Percentiles rank a stretch among this genome's conserved stretches.
These are phyloP conservation scores for Poecilia gillii DNA, from an alignment of 2,797 vertebrate genomes.

Conservation along the genomic window DNA sequence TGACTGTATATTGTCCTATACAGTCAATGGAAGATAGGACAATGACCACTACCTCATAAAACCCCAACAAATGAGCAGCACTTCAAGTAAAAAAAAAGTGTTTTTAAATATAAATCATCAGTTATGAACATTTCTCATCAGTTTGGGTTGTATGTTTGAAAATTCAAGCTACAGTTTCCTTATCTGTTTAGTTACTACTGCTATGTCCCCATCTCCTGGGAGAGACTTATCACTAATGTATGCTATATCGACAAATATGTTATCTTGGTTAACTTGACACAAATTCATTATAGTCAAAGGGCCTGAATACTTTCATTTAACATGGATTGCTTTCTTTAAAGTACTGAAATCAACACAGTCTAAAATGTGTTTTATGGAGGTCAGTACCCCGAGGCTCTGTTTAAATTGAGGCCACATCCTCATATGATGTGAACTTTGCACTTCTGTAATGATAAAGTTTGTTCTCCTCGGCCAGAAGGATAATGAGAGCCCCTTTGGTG, in stretches of 20 bases:
- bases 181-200: background rate
- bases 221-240: background rate
- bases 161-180: background rate
- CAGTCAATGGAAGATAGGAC: background rate
- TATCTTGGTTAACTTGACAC: background rate
- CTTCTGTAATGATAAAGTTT: slow-evolving; percentile 8
- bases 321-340: background rate
- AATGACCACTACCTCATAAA: background rate
- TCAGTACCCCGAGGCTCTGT: slow-evolving; percentile 9
- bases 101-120: background rate
- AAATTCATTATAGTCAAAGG: background rate
- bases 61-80: background rate
- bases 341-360: background rate
- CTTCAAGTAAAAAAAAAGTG: background rate
- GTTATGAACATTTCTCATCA: background rate
- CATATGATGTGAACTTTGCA: slow-evolving; percentile 24
- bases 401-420: slow-evolving; percentile 26
- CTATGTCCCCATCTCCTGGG: background rate
- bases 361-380: slow-evolving; percentile 25
- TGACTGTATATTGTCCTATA: background rate
- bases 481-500: background rate
- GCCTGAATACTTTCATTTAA: slow-evolving; percentile 2
- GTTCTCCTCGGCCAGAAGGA: slow-evolving; percentile 9
- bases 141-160: background rate
- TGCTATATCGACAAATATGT: background rate